A percentile compares a stretch with the other conserved stretches of the same genome.
Evolutionary conservation across 2,888 invertebrate genomes (phyloP).

Genomic region (Dioctria rufipes): DNA sequence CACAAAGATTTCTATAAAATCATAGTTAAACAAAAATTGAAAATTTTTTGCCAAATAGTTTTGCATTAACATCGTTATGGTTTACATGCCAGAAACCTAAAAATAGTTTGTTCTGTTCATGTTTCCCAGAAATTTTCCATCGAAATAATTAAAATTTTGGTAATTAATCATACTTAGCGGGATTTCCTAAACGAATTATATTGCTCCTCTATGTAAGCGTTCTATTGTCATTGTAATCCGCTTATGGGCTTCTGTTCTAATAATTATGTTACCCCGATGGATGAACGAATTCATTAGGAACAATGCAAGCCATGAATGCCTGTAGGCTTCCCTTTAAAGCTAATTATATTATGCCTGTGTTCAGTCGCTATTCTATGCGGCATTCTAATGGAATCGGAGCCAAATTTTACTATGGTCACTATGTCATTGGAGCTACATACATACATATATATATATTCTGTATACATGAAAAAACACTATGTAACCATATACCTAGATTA

Average conservation of each 20-base stretch:
- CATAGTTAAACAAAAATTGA: no score
- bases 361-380: not conserved
- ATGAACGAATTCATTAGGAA: constrained; percentile 29
- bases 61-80: no score
- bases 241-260: constrained; percentile 44
- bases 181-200: constrained; percentile 40
- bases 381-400: not conserved
- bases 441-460: not conserved
- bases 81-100: no score
- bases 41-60: no score
- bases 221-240: constrained; percentile 41
- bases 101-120: no score
- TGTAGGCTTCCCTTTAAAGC: not conserved
- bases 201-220: constrained; percentile 23
- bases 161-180: constrained; percentile 35
- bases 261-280: constrained; percentile 31
- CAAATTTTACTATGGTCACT: not conserved
- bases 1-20: no score
- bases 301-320: constrained; percentile 5
- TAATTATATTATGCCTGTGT: constrained; percentile 11
- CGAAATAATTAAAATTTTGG: constrained; percentile 41
- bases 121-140: no score
- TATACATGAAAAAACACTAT: not conserved
- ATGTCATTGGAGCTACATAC: not conserved
- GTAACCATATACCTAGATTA: no score